Conservation (phyloP, 1,140 invertebrate genomes). For the Drosophila yakuba region DNA sequence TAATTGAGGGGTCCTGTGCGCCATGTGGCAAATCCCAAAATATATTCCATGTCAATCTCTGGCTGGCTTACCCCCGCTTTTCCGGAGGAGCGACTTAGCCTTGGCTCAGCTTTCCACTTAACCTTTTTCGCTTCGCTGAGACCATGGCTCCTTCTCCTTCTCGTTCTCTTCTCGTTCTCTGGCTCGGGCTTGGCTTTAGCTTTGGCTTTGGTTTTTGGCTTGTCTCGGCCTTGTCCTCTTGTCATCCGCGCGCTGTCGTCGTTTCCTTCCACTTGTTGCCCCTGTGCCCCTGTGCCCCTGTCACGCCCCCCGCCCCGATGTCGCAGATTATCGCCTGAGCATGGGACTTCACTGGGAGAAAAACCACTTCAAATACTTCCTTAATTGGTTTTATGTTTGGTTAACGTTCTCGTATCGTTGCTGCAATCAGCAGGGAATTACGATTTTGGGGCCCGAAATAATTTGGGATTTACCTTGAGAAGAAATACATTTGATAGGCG, state of each 20-base stretch:
- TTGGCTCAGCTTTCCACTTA: constrained; percentile 75
- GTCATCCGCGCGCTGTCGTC: constrained; percentile 21
- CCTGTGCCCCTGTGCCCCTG: background rate
- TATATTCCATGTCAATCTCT: constrained; percentile 68
- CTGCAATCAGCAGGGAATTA: too few relatives aligned
- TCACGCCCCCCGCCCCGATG: background rate
- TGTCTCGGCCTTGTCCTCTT: constrained; percentile 47
- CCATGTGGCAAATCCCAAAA: constrained; percentile 66
- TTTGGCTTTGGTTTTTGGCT: constrained; percentile 69
- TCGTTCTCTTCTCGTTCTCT: too few relatives aligned
- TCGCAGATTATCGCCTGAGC: constrained; percentile 23
- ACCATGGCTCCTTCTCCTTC: constrained; percentile 48
- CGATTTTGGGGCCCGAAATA: too few relatives aligned
- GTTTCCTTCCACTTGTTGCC: constrained; percentile 22
- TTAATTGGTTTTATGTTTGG: background rate
- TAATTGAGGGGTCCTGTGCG: constrained; percentile 64
- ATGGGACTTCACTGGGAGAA: background rate
- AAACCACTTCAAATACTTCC: background rate
- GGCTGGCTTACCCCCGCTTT: background rate
- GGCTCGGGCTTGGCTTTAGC: too few relatives aligned
- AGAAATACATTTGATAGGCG: too few relatives aligned
- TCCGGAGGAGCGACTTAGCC: constrained; percentile 35
- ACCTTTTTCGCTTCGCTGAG: constrained; percentile 70
- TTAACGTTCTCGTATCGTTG: background rate
- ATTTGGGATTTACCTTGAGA: too few relatives aligned